Evolutionary conservation across 2,797 vertebrate species (phyloP), one percentile per base, ranked within the genome.

Genomic region (Dicrostonyx torquatus): DNA sequence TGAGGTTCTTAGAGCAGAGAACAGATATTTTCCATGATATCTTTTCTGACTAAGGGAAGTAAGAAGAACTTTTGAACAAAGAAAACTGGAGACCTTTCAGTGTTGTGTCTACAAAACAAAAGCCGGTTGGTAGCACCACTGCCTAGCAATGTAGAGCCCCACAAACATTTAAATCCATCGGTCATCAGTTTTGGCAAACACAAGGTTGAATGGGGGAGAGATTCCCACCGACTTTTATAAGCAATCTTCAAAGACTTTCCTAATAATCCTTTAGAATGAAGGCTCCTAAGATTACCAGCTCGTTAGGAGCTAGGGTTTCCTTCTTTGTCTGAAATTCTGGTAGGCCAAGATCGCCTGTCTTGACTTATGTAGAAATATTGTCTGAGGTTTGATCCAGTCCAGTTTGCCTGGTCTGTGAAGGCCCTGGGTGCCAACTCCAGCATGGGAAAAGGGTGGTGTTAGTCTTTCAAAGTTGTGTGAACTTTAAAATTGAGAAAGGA

Each of bases 71-170:
- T 53, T 82, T 83, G 53, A 77, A 87, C 18, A 68, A 87, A 92
- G 26, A 77, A 93, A 90, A 68, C 22, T 58, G 11, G 60, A 90
- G 48, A 53, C 72, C 87, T 91, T 91, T 94, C 75, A 80, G 50
- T 78, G 87, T 94, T 93, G 17, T 11, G 4, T 78, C 48, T 75
- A 90, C 50, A 43, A 94, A 91, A 96, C 34, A 90, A 96, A 97
- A 53, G 20, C 37, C 45, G 64, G 22, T 64, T 75, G 34, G 68
- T 58, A 87, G 40, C 26, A 85, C 11, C n/a, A 66, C 85, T 88
- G 60, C 95, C 75, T 86, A 78, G 94, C 94, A 96, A 93, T 82
- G 50, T 34, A 45, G 72, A 84, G 66, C 66, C 95, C 93, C 66
- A 55, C 50, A 85, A 60, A 62, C 84, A 37, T 53, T 89, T 73